Base-by-base conservation (phyloP, 2,797 vertebrate species). In the Thripadectes ignobilis region DNA sequence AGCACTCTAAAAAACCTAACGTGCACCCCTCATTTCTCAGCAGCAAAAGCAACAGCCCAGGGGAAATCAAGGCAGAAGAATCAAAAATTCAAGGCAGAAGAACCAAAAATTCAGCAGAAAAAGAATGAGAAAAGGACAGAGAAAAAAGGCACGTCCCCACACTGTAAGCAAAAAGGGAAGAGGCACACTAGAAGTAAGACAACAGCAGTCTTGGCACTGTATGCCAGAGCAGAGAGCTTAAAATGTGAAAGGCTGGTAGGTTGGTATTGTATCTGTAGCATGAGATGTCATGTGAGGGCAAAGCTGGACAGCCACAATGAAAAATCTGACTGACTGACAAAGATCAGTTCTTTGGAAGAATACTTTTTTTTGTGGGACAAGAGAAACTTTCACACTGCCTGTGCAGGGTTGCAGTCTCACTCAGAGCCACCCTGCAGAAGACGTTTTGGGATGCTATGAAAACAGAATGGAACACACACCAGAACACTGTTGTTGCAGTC, bases 341-440 rank as follows among this genome's bases (percentile, higher is more conserved):
- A 27, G 7, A 43, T 46, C 38, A 39, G 0, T 27, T 80, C 49
- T 36, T 54, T 38, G 15, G 57, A 74, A 36, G 13, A 58, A 10
- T 2, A 6, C 5, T 15, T 15, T 9, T 20, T 22, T 22, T 1
- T 58, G 30, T 1, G 4, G 34, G 45, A 29, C 0, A 26, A 32
- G 8, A 77, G 20, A 29, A 29, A 61, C 17, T 91, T 68, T 48
- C n/a, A 11, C 1, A 1, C 32, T 22, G 3, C 32, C 57, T 41
- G n/a, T 13, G 59, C 7, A 38, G 5, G 9, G 38, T 2, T 85
- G 43, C 30, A 75, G 27, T 38, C 59, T 75, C 69, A 49, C 27
- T 67, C 21, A 76, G 23, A 83, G 1, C 1, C 8, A 63, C 0
- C 1, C 8, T 39, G 26, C 34, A 76, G 62, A 27, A 82, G 48